Evolutionary conservation across 2,113 vertebrate species (phyloP), one percentile per base, ranked within the genome.

Genomic region (Piprites chloris): DNA sequence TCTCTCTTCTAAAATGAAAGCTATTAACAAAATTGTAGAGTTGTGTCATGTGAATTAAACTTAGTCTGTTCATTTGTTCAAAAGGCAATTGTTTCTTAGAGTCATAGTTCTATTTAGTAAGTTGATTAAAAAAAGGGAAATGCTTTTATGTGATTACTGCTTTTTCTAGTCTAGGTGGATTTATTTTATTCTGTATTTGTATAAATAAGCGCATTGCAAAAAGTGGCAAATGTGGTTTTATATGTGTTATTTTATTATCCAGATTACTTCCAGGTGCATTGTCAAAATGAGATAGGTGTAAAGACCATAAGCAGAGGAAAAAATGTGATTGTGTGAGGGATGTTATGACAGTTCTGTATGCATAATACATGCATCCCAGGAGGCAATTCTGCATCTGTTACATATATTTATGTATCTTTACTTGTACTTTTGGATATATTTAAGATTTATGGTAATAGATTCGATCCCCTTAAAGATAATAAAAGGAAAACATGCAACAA

Each of bases 391-490:
- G 96, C 98, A 98, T 97, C 97, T 98, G 97, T 98, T 98, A 97
- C 90, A 97, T 96, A 98, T 97, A 98, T 97, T 97, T 97, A 96
- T 98, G 95, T 93, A 96, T 98, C 98, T 98, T 98, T 94, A 95
- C 96, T 96, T 97, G 96, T 94, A 96, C 85, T 97, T 98, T 96
- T 96, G 89, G 93, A 97, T 93, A 93, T 97, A 97, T 93, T 96
- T 97, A 96, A 97, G 97, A 98, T 98, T 98, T 97, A 98, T 96
- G 91, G 72, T 97, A 95, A 98, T 98, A 90, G 89, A 95, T 97
- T 97, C 87, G 66, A 96, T 96, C 85, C 80, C 80, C 91, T 96
- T 98, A 97, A 97, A 98, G 95, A 97, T 95, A 96, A 96, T 97
- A 96, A 98, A 97, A 97, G 85, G 93, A 96, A 95, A 96, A 97